These are phyloP conservation scores for Eublepharis macularius DNA, from an alignment of 2,113 vertebrate genomes.

Conservation along the genomic window DNA sequence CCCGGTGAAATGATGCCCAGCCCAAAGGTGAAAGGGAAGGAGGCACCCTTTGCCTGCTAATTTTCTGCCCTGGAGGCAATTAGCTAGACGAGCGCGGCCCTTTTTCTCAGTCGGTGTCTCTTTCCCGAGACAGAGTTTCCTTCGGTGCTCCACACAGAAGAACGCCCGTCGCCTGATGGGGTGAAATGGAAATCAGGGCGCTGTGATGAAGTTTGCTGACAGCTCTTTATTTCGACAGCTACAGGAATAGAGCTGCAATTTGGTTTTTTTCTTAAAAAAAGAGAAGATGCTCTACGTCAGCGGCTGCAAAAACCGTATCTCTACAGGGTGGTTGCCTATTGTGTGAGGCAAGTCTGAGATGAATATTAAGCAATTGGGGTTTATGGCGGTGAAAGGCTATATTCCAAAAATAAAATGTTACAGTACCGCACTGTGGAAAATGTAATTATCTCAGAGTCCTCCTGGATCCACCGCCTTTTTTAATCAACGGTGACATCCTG, in stretches of 20 bases:
- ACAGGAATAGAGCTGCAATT: not conserved
- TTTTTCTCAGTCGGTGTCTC: not conserved
- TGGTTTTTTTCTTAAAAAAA: not conserved
- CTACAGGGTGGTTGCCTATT: constrained; percentile 5
- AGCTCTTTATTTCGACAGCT: not conserved
- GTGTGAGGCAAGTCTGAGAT: not conserved
- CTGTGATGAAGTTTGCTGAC: accelerated
- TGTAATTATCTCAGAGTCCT: not conserved
- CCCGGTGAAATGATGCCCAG: too few species aligned
- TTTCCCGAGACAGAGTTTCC: not conserved
- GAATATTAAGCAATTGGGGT: constrained; percentile 18
- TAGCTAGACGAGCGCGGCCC: not conserved
- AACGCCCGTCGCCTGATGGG: accelerated
- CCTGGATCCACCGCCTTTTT: not conserved
- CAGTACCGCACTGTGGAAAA: not conserved
- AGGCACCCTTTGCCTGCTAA: too few species aligned
- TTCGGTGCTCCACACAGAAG: not conserved
- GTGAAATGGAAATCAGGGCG: not conserved
- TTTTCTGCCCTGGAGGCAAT: too few species aligned
- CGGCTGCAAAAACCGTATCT: not conserved
- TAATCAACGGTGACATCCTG: constrained; percentile 22
- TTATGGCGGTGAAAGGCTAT: constrained; percentile 1
- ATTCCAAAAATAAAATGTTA: constrained; percentile 30
- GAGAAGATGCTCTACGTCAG: too few species aligned
- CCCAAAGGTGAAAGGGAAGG: too few species aligned